Base-by-base conservation (phyloP, 2,888 invertebrate species). In the Drosophila algonquin region DNA sequence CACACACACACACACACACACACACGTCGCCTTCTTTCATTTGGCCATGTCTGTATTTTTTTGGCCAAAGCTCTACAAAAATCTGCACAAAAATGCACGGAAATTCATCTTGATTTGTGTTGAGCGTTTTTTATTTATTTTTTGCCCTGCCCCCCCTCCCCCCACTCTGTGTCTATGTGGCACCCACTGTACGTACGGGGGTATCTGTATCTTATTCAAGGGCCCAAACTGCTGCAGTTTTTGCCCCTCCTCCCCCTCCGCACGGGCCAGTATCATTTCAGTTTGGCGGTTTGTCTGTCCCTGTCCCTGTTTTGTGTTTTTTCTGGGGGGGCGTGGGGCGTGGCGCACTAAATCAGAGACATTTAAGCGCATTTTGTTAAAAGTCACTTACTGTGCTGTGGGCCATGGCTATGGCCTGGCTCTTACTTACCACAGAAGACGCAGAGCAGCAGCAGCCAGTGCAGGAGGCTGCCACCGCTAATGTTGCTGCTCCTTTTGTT, bases 41-140 rank as follows among this genome's bases (percentile, higher is more conserved):
- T 79, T 61, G 59, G 57, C 58, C 56, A 60, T 67, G 60, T 72
- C 54, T 70, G 63, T 68, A 46, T 61, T 64, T 40, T 30, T 46
- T 61, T 47, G 45, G 44, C 63, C 48, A 61, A 73, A 68, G 53
- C 70, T 60, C 63, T 65, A 70, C 40, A 76, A 68, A 83, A 83
- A 83, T 83, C 83, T 86, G 77, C 79, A 85, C 85, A 80, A 71
- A 84, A 84, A 85, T 85, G 74, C 74, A 80, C 81, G 80, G 80
- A 87, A 85, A 86, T 86, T 86, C 87, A 82, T 86, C 85, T 84
- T 86, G 85, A 86, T 87, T 86, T 85, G 80, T 78, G 80, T 64
- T 75, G 73, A 30, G 61, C 56, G 63, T 67, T 75, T 75, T 62
- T 62, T 14, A 9, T 54, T 74, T 52, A 35, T 2, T 21, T 63